Evolutionary conservation across 2,113 vertebrate species (phyloP).

Genomic region (Micronycteris hirsuta): DNA sequence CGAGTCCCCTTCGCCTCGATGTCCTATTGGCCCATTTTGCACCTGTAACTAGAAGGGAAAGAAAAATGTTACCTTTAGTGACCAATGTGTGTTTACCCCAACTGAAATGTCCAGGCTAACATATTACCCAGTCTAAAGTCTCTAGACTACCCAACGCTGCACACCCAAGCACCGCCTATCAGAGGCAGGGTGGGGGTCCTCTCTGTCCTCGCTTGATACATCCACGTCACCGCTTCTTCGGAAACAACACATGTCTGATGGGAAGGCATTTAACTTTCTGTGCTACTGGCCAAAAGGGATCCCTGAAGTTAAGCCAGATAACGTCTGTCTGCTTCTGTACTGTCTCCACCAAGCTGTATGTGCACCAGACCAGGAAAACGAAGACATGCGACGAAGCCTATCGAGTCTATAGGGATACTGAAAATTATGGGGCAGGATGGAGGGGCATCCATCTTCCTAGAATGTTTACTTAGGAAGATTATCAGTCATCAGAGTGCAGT

Average conservation of each 20-base stretch:
- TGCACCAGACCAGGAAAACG: background rate
- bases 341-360: background rate
- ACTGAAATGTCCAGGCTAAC: background rate
- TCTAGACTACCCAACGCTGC: background rate
- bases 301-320: background rate
- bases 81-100: background rate
- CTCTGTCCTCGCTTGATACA: background rate
- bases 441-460: background rate
- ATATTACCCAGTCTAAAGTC: background rate
- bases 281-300: background rate
- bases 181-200: background rate
- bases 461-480: background rate
- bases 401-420: background rate
- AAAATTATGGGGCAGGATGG: background rate
- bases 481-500: background rate
- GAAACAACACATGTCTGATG: background rate
- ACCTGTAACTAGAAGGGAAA: constrained; percentile 75
- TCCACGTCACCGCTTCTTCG: background rate
- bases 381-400: constrained; percentile 13
- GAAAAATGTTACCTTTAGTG: constrained; percentile 31
- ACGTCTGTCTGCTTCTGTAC: background rate
- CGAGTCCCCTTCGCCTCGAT: constrained; percentile 77
- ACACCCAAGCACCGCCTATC: background rate
- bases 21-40: constrained; percentile 80
- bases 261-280: background rate